Evolutionary conservation across 2,113 vertebrate species (phyloP), one percentile per base, ranked within the genome.

Genomic region (Mystacornis crossleyi): DNA sequence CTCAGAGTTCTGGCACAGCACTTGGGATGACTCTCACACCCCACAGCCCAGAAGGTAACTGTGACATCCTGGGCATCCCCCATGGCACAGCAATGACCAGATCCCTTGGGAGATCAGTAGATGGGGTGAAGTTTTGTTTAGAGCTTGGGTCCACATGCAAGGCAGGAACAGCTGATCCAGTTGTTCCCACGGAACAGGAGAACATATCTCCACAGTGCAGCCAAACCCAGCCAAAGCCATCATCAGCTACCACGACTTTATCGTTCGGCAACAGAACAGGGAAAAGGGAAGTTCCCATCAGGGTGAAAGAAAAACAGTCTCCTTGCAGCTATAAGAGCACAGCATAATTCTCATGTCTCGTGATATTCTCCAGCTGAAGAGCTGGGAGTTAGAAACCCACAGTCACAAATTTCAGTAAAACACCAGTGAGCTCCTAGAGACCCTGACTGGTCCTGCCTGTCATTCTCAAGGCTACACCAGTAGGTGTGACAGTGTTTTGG

Each of bases 311-410:
- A n/a, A 58, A 34, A 50, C 3, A 33, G 15, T 24, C n/a, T 67
- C 24, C 62, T 61, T 65, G 57, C 17, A 58, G 80, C 40, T 65
- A 2, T 16, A 62, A 83, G 26, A 78, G 50, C 65, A 57, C 42
- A 85, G 16, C 0, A 0, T 3, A 77, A 26, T 34, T 71, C 40
- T 71, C 51, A 12, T 9, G 5, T 36, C 71, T 51, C 1, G 0
- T 23, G 54, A 40, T 24, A 79, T 43, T 47, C 77, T 71, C 43
- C 23, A 64, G 7, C 48, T 42, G 19, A 65, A 79, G 45, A 81
- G 54, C 10, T 42, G 33, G 19, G 23, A 89, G 61, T 26, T 13
- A 70, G 25, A 93, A 79, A 84, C 33, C 15, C 11, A 6, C n/a
- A 53, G 43, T 66, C 1, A 48, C 16, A 81, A 80, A 57, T 31